phyloP scores from a whole-genome alignment of 92 coral and sea anemone species.

The Porites cylindrica region DNA sequence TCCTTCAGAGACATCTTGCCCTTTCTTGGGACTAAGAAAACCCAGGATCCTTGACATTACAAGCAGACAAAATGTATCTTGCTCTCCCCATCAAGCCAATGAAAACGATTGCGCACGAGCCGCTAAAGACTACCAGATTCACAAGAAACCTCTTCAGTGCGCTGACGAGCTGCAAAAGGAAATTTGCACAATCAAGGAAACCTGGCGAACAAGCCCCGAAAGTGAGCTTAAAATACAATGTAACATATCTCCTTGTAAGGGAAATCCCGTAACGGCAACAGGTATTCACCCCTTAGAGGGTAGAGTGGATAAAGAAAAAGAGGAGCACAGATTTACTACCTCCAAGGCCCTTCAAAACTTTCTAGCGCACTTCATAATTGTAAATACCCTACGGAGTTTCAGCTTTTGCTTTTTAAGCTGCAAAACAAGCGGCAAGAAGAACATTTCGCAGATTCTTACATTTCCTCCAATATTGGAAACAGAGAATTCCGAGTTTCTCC shows the following conservation, averaged over 20 bases:
- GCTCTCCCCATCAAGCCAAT: conserved; percentile 51
- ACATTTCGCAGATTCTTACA: conserved; percentile 68
- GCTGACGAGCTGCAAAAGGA: conserved; percentile 22
- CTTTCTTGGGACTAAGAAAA: conserved; percentile 71
- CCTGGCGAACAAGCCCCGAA: conserved; percentile 63
- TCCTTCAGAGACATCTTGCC: conserved; percentile 63
- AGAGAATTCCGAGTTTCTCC: conserved; percentile 40
- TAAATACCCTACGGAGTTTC: conserved; percentile 68
- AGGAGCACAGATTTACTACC: conserved; percentile 34
- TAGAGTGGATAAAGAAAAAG: conserved; percentile 53
- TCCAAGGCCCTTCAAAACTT: conserved; percentile 59
- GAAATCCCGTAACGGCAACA: conserved; percentile 69
- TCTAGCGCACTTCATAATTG: conserved; percentile 58
- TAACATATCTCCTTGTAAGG: conserved; percentile 73
- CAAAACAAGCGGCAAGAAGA: conserved; percentile 42
- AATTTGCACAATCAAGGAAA: conserved; percentile 64
- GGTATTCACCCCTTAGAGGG: conserved; percentile 82
- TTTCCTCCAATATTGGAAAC: conserved; percentile 74
- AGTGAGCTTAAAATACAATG: conserved; percentile 59
- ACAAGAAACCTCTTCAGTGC: conserved; percentile 68
- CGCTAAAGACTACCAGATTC: conserved; percentile 67
- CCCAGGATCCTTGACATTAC: not conserved
- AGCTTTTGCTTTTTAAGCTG: conserved; percentile 84
- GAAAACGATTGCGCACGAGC: conserved; percentile 77
- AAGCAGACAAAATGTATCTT: conserved; percentile 33